phyloP scores from a whole-genome alignment of 2,113 vertebrate species.

The Podiceps cristatus region DNA sequence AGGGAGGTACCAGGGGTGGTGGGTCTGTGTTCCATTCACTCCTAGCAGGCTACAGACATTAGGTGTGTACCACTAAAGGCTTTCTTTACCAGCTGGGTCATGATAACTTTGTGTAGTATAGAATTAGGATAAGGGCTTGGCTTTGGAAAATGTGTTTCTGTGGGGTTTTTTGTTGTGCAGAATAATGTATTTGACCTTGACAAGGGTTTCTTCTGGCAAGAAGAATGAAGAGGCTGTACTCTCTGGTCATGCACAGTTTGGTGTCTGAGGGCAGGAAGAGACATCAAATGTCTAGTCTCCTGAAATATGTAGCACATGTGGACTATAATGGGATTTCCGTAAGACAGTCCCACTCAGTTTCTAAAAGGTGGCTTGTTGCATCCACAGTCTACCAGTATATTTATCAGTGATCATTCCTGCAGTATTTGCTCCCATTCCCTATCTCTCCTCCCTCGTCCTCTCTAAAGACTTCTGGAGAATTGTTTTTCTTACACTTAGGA shows the following conservation, averaged over 20 bases:
- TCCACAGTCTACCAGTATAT: neutral
- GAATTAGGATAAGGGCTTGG: neutral
- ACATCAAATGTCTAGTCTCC: neutral
- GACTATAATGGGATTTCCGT: neutral
- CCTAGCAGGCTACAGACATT: neutral
- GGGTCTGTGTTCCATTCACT: neutral
- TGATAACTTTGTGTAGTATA: neutral
- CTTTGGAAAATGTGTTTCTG: neutral
- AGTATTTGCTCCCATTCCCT: neutral
- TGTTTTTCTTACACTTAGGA: neutral
- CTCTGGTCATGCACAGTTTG: neutral
- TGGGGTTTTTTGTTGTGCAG: neutral
- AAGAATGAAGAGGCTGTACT: neutral
- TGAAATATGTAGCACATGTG: neutral
- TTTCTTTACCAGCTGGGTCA: neutral
- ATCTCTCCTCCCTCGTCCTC: neutral
- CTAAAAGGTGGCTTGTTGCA: neutral
- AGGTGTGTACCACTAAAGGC: neutral
- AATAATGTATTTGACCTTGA: neutral
- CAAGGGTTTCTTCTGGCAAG: neutral
- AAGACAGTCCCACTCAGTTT: neutral
- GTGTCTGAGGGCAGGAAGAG: neutral
- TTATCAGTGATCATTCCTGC: neutral
- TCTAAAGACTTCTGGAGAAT: neutral
- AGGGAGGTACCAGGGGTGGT: neutral